Evolutionary conservation across 2,797 vertebrate species (phyloP).

Genomic region (Pithecia hirsuta): DNA sequence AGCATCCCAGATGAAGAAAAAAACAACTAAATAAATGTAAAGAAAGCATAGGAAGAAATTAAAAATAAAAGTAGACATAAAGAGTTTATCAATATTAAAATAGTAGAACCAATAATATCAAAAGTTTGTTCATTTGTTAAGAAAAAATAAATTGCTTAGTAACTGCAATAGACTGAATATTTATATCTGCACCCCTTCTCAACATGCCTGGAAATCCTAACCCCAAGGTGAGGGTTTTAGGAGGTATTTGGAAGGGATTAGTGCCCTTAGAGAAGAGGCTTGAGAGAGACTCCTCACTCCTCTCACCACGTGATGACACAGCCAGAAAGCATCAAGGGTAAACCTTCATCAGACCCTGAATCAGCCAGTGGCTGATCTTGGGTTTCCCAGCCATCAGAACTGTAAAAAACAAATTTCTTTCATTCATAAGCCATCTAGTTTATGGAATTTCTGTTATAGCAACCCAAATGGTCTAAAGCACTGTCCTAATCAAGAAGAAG

Average conservation of each 20-base stretch:
- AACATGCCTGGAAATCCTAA: neutral
- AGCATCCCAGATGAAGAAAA: neutral
- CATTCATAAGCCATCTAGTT: neutral
- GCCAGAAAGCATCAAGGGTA: neutral
- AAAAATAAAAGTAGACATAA: neutral
- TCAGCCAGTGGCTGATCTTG: neutral
- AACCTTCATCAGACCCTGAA: neutral
- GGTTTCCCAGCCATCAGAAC: neutral
- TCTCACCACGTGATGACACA: neutral
- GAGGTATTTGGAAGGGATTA: neutral
- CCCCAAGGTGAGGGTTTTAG: neutral
- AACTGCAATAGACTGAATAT: neutral
- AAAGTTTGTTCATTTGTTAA: neutral
- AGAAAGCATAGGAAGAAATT: neutral
- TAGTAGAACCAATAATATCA: neutral
- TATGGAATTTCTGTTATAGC: neutral
- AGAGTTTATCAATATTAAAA: neutral
- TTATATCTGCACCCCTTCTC: neutral
- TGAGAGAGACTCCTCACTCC: neutral
- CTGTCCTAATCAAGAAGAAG: neutral
- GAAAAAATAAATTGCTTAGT: neutral
- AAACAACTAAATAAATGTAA: neutral
- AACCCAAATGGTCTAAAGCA: neutral
- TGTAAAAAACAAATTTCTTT: neutral
- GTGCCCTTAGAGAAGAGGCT: neutral